Base-by-base conservation (phyloP, 2,113 vertebrate genomes). In the Cettia cetti region DNA sequence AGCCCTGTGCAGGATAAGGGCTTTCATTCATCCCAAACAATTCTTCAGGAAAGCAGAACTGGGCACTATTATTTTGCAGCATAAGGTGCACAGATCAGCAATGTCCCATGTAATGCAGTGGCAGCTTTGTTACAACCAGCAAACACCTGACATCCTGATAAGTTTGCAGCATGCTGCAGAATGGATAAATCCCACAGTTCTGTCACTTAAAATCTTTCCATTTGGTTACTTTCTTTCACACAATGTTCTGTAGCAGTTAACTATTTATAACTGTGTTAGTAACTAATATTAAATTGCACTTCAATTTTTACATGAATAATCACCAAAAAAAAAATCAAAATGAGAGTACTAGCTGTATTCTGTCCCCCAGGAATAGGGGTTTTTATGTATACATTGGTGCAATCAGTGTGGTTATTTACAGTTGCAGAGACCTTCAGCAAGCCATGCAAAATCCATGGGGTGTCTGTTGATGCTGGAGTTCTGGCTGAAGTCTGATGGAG, bases 241-340 rank as follows among this genome's bases (percentile, higher is more conserved):
- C 15, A 42, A 3, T 79, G 53, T 90, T 93, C 82, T 69, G 53
- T 79, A 53, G 79, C 57, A 82, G 50, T 82, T 90, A 70, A 54
- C 77, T 87, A 52, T 85, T 94, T 87, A 45, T 94, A 82, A 57
- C 57, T 15, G 6, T 71, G 49, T 66, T 68, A 85, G 56, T 90
- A 82, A 83, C 80, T 77, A 89, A 83, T 92, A 96, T 45, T 86
- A 75, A 95, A 89, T 87, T 59, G 49, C 35, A 18, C 57, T 84
- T 90, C 17, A 39, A 33, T 74, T 92, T 81, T 93, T 80, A 56
- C 24, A 44, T 13, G 40, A 76, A 45, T 68, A 72, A 90, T 72
- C 61, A 72, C 27, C 40, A 3, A 60, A 90, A 82, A 90, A 82
- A 90, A 84, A 68, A 14, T 68, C 21, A 75, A 44, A 49, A 60